Conservation (phyloP, 2,888 invertebrate species). For the Eupelmus urozonus region DNA sequence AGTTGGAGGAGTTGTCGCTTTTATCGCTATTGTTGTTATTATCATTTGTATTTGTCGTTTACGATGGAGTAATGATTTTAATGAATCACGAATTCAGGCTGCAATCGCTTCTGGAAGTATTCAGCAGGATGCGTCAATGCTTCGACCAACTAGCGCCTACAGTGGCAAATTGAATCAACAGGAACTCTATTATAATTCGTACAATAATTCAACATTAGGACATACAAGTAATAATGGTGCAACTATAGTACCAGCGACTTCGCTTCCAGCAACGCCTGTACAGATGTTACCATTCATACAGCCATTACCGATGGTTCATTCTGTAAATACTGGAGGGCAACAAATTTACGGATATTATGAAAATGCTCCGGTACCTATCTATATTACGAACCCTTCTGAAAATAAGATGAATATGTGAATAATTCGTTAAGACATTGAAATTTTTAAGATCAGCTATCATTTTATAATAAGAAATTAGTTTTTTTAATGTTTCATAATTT, state of each 20-base stretch:
- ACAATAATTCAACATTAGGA: constrained; percentile 71
- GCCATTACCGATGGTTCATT: constrained; percentile 72
- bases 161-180: constrained; percentile 72
- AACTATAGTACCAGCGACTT: constrained; percentile 36
- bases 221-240: constrained; percentile 65
- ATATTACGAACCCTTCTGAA: constrained; percentile 71
- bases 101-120: constrained; percentile 72
- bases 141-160: constrained; percentile 72
- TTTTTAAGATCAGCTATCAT: no score
- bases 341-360: constrained; percentile 75
- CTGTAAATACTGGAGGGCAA: constrained; percentile 66
- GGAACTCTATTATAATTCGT: constrained; percentile 70
- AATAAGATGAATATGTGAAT: no score
- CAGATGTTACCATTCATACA: constrained; percentile 74
- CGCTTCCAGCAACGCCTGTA: constrained; percentile 68
- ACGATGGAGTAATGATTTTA: constrained; percentile 80
- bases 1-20: constrained; percentile 94
- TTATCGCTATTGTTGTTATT: constrained; percentile 92
- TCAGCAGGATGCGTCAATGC: constrained; percentile 74
- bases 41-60: constrained; percentile 92
- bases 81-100: constrained; percentile 71
- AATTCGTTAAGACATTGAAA: no score
- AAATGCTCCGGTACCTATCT: constrained; percentile 70
- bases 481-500: no score
- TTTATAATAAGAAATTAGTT: no score